Evolutionary conservation across 1,140 invertebrate genomes (phyloP).

Genomic region (Drusus annulatus): DNA sequence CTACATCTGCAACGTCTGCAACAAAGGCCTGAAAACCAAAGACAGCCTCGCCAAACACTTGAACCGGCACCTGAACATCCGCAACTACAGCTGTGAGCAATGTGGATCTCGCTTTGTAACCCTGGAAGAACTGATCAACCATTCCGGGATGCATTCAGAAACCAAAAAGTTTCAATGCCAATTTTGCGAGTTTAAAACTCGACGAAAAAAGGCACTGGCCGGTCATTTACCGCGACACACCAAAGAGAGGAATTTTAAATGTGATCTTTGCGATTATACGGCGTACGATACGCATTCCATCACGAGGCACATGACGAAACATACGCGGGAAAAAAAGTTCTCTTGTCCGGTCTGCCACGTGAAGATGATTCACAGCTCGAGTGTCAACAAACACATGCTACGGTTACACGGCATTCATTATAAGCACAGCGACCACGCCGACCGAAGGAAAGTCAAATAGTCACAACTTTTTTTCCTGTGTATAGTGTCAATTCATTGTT

Average conservation of each 20-base stretch:
- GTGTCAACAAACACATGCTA: constrained; percentile 68
- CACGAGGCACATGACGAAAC: constrained; percentile 17
- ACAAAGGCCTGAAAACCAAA: constrained; percentile 65
- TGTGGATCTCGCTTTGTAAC: constrained; percentile 69
- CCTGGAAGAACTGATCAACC: constrained; percentile 65
- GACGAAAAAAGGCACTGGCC: constrained; percentile 65
- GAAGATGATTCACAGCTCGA: constrained; percentile 67
- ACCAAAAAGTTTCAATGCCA: constrained; percentile 72
- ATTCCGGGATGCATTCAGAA: constrained; percentile 66
- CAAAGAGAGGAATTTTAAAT: constrained; percentile 19
- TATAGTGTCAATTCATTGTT: no score
- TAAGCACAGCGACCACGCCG: constrained; percentile 62
- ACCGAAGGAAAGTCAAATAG: not conserved
- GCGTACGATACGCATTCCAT: not conserved
- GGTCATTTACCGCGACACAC: constrained; percentile 48
- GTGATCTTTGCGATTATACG: constrained; percentile 21
- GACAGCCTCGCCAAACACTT: constrained; percentile 65
- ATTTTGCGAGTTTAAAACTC: constrained; percentile 70
- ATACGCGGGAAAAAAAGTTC: constrained; percentile 29
- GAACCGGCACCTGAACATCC: constrained; percentile 67
- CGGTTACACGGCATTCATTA: constrained; percentile 65
- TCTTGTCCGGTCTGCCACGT: constrained; percentile 57
- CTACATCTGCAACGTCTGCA: constrained; percentile 63
- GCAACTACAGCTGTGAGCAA: constrained; percentile 68
- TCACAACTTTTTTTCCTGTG: no score